Evolutionary conservation across 1,140 invertebrate genomes (phyloP).

Genomic region (Dolichoris vasculosae): DNA sequence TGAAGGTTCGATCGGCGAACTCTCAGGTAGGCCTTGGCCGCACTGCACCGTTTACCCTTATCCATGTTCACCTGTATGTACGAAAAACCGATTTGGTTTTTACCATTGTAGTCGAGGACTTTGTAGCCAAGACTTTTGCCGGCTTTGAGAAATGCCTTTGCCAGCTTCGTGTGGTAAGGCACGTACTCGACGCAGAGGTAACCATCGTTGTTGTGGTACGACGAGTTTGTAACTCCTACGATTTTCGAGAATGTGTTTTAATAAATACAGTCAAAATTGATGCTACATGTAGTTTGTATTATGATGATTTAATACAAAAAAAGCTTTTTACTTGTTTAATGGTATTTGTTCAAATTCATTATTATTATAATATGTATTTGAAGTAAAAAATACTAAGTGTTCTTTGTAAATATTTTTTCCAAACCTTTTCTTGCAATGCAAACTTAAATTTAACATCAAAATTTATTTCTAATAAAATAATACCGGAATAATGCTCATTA

Average conservation of each 20-base stretch:
- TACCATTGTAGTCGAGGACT: slow-evolving; percentile 75
- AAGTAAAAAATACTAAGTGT: no score
- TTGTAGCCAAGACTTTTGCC: slow-evolving; percentile 75
- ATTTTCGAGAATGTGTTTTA: slow-evolving; percentile 22
- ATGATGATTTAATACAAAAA: no score
- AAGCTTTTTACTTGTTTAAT: no score
- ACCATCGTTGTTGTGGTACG: slow-evolving; percentile 73
- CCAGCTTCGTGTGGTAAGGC: slow-evolving; percentile 70
- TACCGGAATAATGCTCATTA: no score
- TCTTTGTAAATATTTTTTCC: no score
- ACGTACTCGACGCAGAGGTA: slow-evolving; percentile 69
- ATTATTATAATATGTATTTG: no score
- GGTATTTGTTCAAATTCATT: no score
- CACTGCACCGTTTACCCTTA: slow-evolving; percentile 79
- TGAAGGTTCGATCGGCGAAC: slow-evolving; percentile 81
- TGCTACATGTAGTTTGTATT: background rate
- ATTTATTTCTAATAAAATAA: no score
- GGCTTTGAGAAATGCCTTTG: slow-evolving; percentile 76
- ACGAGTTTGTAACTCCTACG: slow-evolving; percentile 66
- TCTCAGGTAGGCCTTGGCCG: slow-evolving; percentile 78
- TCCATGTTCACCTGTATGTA: slow-evolving; percentile 81
- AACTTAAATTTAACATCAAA: no score
- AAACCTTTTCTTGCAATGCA: no score
- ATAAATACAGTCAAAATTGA: background rate
- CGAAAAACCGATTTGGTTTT: slow-evolving; percentile 75